Conservation (phyloP, 2,797 vertebrate genomes). For the Mus spretus region DNA sequence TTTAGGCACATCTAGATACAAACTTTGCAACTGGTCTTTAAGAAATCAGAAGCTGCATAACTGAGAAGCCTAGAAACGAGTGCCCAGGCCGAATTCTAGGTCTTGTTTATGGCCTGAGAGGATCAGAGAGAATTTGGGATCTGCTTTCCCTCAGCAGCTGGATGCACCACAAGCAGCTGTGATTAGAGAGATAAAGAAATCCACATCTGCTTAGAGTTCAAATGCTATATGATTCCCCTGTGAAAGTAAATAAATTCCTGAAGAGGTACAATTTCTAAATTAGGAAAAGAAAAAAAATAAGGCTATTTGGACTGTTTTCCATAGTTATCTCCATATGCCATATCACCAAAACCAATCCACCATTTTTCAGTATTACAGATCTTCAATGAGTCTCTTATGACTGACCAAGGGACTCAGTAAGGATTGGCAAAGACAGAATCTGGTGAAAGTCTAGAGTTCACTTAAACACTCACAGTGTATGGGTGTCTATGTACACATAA, state of each 20-base stretch:
- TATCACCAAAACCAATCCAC: conserved; percentile 33
- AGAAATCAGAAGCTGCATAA: conserved; percentile 50
- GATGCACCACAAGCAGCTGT: conserved; percentile 71
- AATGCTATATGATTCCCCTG: conserved; percentile 69
- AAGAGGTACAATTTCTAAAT: conserved; percentile 71
- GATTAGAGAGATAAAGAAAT: conserved; percentile 71
- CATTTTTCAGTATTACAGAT: neutral
- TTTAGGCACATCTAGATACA: conserved; percentile 55
- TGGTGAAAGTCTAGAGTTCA: neutral
- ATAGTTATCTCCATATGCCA: conserved; percentile 30
- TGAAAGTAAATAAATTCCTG: conserved; percentile 69
- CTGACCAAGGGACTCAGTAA: neutral
- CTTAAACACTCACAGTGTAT: neutral
- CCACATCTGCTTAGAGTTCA: conserved; percentile 74
- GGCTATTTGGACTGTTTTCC: conserved; percentile 40
- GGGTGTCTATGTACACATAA: neutral
- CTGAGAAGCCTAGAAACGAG: conserved; percentile 49
- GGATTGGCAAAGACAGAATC: conserved; percentile 16
- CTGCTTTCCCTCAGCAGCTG: conserved; percentile 64
- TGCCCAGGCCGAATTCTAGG: conserved; percentile 62
- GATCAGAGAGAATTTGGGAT: conserved; percentile 59
- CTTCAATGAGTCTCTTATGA: conserved; percentile 35
- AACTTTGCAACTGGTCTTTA: conserved; percentile 41
- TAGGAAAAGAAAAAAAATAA: conserved; percentile 36
- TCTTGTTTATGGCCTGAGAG: conserved; percentile 51